Evolutionary conservation across 37 sponge, comb jelly and placozoan genomes (phyloP), one percentile per base, ranked within the genome.

Genomic region (Spongilla lacustris): DNA sequence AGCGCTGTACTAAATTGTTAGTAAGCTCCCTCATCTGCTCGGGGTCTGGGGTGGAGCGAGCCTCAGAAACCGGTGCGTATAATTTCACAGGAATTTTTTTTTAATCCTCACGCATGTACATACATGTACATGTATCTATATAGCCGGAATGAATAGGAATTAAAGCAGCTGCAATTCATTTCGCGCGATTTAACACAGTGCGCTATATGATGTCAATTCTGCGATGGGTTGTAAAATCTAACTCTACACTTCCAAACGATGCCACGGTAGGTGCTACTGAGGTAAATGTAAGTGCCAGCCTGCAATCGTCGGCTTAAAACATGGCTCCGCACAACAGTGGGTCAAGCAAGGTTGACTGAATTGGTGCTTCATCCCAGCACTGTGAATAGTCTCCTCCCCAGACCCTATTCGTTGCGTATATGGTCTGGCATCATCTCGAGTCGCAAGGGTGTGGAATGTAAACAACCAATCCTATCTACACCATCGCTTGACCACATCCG

Each of bases 251-350:
- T 58, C 58, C 58, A 58, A 58, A 58, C 21, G 58, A 58, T 41
- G 41, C 41, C 41, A 41, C 41, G 41, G 58, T 58, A 58, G 58
- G 58, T 17, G 58, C 58, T 58, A 58, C 58, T 58, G 58, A 58
- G 58, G 58, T 58, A 58, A 8, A 58, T 58, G 58, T 58, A 58
- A 58, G 58, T 58, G 58, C 58, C 58, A 58, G 58, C 58, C 58
- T 58, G 58, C 58, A 58, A 32, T 32, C 28, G 83, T 79, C 32
- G 81, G 38, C 27, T 41, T 41, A 41, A 41, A 41, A 41, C 41
- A 41, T 41, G 6, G 41, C 41, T 41, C 41, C 41, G 41, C 41
- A 41, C 41, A 41, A 41, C 41, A 41, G 6, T 41, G 41, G 41
- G 41, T 41, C 41, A 41, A 41, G 41, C 41, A 41, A 41, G 41